Conservation (phyloP, 2,888 invertebrate genomes). For the Tetanocera ferruginea region DNA sequence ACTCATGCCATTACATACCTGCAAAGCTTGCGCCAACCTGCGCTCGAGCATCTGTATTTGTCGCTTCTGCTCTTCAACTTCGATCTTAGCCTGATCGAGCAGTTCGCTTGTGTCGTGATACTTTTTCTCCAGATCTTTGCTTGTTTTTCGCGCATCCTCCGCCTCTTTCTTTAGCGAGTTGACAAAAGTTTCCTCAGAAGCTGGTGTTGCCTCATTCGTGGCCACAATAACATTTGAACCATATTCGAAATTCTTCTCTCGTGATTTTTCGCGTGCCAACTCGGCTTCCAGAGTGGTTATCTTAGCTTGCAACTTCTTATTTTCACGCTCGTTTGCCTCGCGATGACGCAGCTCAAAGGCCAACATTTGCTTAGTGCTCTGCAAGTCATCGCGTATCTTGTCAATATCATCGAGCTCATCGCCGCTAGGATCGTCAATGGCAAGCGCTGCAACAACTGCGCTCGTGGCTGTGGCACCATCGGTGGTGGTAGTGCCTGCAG, state of each 20-base stretch:
- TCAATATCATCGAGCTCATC: constrained; percentile 94
- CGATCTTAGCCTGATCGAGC: constrained; percentile 80
- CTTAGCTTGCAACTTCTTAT: constrained; percentile 83
- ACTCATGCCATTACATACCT: constrained; percentile 66
- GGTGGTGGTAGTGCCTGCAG: constrained; percentile 29
- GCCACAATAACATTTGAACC: constrained; percentile 65
- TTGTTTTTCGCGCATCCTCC: constrained; percentile 81
- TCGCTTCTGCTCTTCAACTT: constrained; percentile 84
- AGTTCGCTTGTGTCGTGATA: constrained; percentile 82
- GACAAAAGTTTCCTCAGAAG: constrained; percentile 77
- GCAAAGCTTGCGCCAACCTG: constrained; percentile 78
- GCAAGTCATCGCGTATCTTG: constrained; percentile 89
- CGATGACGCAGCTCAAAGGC: constrained; percentile 89
- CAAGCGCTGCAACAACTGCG: constrained; percentile 59
- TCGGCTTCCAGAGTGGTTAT: constrained; percentile 87
- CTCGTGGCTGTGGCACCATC: constrained; percentile 29
- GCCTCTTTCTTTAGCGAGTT: constrained; percentile 81
- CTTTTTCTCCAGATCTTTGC: constrained; percentile 85
- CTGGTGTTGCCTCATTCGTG: constrained; percentile 60
- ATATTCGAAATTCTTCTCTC: constrained; percentile 64
- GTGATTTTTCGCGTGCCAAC: constrained; percentile 77
- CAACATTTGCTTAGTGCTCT: constrained; percentile 91
- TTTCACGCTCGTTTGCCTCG: constrained; percentile 87
- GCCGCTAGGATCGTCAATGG: constrained; percentile 77
- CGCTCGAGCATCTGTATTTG: constrained; percentile 84